A percentile compares a stretch with the other conserved stretches of the same genome.
phyloP scores from a whole-genome alignment of 2,888 invertebrate species.

The Blomia tropicalis region DNA sequence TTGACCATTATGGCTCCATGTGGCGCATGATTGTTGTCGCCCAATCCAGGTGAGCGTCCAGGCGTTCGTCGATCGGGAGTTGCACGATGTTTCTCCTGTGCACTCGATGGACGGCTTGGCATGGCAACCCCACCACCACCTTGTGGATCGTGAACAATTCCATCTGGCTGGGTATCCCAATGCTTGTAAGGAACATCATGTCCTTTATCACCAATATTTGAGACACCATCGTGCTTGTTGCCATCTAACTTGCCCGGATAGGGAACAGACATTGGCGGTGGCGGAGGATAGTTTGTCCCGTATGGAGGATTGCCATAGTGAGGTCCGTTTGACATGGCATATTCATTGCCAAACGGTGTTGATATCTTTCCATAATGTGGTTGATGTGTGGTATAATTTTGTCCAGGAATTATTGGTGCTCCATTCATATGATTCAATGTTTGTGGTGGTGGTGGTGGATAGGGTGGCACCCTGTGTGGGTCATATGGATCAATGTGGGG shows the following conservation, averaged over 20 bases:
- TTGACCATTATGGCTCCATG: neutral
- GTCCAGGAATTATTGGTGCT: neutral
- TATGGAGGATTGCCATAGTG: neutral
- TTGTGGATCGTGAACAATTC: neutral
- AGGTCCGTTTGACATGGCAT: neutral
- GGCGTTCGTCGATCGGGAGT: slow-evolving; percentile 6
- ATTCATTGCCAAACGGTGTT: neutral
- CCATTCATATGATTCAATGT: neutral
- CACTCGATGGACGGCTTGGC: slow-evolving; percentile 26
- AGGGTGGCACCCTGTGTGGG: slow-evolving; percentile 3
- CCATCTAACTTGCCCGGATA: neutral
- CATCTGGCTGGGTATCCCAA: neutral
- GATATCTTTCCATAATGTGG: neutral
- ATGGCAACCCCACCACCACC: neutral
- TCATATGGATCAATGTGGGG: slow-evolving; percentile 2
- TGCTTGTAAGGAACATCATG: neutral
- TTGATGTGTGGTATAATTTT: neutral
- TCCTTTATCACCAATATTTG: slow-evolving; percentile 5
- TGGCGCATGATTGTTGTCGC: neutral
- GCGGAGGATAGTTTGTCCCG: neutral
- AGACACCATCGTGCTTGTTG: neutral
- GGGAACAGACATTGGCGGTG: slow-evolving; percentile 1
- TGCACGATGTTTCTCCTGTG: slow-evolving; percentile 21
- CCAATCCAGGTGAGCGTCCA: slow-evolving; percentile 1
- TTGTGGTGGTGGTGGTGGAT: neutral